A percentile compares a stretch with the other conserved stretches of the same genome.
Evolutionary conservation across 1,140 invertebrate species (phyloP).

Genomic region (Pseudomyrmex dendroicus): DNA sequence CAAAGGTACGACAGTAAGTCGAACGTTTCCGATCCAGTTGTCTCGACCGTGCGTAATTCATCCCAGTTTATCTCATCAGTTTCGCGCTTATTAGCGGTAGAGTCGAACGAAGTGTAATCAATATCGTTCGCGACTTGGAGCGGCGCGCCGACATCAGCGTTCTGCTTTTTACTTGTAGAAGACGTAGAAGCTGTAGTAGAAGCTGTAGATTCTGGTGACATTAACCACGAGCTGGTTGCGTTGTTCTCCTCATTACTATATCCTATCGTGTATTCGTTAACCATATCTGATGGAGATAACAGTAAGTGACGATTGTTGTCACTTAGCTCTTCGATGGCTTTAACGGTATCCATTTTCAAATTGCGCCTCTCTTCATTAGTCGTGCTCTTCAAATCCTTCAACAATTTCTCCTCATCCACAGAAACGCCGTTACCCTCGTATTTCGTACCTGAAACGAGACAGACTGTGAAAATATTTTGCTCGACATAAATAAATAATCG

Average conservation of each 20-base stretch:
- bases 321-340: slow-evolving; percentile 20
- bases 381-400: slow-evolving; percentile 60
- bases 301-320: slow-evolving; percentile 50
- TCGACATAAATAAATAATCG: no score
- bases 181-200: slow-evolving; percentile 25
- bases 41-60: slow-evolving; percentile 72
- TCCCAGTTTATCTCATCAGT: slow-evolving; percentile 64
- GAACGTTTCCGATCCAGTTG: slow-evolving; percentile 75
- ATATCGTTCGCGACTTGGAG: slow-evolving; percentile 37
- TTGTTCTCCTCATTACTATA: slow-evolving; percentile 33
- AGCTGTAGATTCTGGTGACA: slow-evolving; percentile 41
- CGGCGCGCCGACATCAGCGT: slow-evolving; percentile 28
- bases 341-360: slow-evolving; percentile 60
- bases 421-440: slow-evolving; percentile 75
- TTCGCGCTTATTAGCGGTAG: slow-evolving; percentile 56
- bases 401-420: slow-evolving; percentile 60
- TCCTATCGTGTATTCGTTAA: slow-evolving; percentile 34
- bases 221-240: slow-evolving; percentile 51
- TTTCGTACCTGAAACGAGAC: slow-evolving; percentile 72
- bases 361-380: slow-evolving; percentile 55
- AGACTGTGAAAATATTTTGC: background rate
- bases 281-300: slow-evolving; percentile 43
- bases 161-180: slow-evolving; percentile 49
- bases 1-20: slow-evolving; percentile 82
- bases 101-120: slow-evolving; percentile 36